These are phyloP conservation scores for Megatriorchis doriae DNA, from an alignment of 2,113 vertebrate species.

Conservation along the genomic window DNA sequence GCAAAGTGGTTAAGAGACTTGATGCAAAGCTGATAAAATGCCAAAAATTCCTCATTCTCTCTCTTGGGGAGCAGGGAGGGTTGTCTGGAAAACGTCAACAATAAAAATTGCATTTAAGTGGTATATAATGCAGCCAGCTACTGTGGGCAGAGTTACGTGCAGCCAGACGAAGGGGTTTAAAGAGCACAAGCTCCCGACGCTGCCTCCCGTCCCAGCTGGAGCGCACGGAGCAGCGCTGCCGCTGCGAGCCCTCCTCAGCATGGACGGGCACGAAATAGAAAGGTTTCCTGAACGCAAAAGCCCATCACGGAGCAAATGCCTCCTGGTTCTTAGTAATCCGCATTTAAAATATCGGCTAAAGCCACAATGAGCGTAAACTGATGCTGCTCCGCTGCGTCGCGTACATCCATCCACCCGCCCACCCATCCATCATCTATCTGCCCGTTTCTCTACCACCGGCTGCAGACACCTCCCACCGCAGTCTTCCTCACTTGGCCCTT, in stretches of 20 bases:
- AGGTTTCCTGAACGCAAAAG: background rate
- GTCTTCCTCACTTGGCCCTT: background rate
- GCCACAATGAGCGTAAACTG: background rate
- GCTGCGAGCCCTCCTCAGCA: background rate
- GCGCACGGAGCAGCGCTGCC: background rate
- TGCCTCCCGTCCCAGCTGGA: background rate
- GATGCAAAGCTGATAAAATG: constrained; percentile 73
- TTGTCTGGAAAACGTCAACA: constrained; percentile 78
- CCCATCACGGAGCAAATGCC: rapidly evolving
- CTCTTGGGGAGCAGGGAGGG: constrained; percentile 51
- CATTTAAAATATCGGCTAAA: background rate
- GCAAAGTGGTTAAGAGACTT: constrained; percentile 60
- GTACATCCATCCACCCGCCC: rapidly evolving
- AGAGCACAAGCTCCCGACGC: background rate
- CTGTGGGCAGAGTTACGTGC: constrained; percentile 61
- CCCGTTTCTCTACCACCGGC: background rate
- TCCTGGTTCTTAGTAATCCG: background rate
- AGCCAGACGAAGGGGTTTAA: background rate
- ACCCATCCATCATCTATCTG: too few species aligned
- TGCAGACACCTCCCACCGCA: background rate
- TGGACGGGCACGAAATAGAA: rapidly evolving
- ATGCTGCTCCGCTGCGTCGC: background rate
- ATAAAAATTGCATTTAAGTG: constrained; percentile 81
- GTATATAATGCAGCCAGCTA: constrained; percentile 73
- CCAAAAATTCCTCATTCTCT: constrained; percentile 73